Base-by-base conservation (phyloP, 2,113 vertebrate genomes). In the Andinoacara biseriatus region DNA sequence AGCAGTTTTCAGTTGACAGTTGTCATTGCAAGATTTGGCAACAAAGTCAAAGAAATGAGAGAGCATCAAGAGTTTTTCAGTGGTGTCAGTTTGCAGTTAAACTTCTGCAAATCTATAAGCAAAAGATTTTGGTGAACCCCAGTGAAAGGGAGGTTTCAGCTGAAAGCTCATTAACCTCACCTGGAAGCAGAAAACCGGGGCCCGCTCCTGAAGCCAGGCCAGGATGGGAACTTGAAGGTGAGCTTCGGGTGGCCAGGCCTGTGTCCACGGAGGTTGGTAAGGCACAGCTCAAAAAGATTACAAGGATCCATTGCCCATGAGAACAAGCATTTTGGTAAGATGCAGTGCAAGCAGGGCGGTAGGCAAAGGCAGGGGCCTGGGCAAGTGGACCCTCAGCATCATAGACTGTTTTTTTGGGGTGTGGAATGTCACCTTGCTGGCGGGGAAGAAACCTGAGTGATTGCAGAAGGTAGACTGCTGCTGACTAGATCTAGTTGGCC, bases 1-100 rank as follows among this genome's bases (percentile, higher is more conserved):
- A 49, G 46, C 24, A 1, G n/a, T 54, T 65, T 56, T 40, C 22
- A 80, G 29, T 83, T 31, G 61, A 82, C 76, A 60, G 35, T 83
- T 87, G 76, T 81, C 61, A 5, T 13, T n/a, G n/a, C n/a, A n/a
- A n/a, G n/a, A n/a, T n/a, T n/a, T n/a, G n/a, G n/a, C n/a, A n/a
- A n/a, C n/a, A n/a, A 52, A 31, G 65, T 31, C 24, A 31, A 52
- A 31, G 43, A 5, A 72, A 22, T 24, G 7, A 52, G 46, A 69
- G 9, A 49, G 24, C 15, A 49, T 69, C 40, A 49, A n/a, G 40
- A 29, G 63, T 24, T 29, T 69, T 49, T 69, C 63, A 69, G 22
- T 49, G 29, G 15, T 29, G 40, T 49, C 63, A 29, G 40, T 40
- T 49, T 67, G 63, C 38, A 67, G 15, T 67, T 67, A 49, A 49